Evolutionary conservation across 2,888 invertebrate genomes (phyloP), one percentile per base, ranked within the genome.

Genomic region (Oscheius sp.): DNA sequence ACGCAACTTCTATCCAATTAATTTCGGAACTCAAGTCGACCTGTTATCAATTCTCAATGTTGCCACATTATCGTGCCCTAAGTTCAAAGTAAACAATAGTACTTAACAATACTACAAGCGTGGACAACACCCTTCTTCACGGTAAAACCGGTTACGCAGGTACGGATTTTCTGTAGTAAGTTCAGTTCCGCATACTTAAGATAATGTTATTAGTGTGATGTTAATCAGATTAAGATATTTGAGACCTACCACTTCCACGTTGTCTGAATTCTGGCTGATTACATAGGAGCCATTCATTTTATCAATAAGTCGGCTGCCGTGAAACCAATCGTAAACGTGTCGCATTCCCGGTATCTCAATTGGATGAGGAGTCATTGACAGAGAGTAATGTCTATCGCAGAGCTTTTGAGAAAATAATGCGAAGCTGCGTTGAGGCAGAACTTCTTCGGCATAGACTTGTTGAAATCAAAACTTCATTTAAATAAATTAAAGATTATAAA

Each of bases 311-410:
- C 45, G 43, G 25, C 63, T 46, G 23, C 46, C 63, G 25, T 63
- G 45, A 43, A 63, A 63, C 63, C 63, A 63, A 45, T 63, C 63
- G 43, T 63, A 63, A 46, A 63, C 45, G 7, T 45, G 63, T 21
- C 45, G 63, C 21, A 45, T 21, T 12, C 63, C 63, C 21, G 63
- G 63, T 2, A 63, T 43, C 16, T 45, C 45, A 9, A 45, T 45
- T n/a, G 43, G n/a, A 43, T 63, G 18, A 61, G 41, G 27, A 21
- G 35, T 35, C 35, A 35, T 3, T 35, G 35, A 9, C 35, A 35
- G 35, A 3, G 35, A 35, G 35, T 6, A 35, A 35, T 6, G 35
- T 35, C 35, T n/a, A n/a, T 43, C 16, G 6, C 61, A 35, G 61
- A 61, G 3, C 21, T 61, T 41, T 61, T n/a, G n/a, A n/a, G n/a